Conservation (phyloP, 2,797 vertebrate species). For the Helarctos malayanus region DNA sequence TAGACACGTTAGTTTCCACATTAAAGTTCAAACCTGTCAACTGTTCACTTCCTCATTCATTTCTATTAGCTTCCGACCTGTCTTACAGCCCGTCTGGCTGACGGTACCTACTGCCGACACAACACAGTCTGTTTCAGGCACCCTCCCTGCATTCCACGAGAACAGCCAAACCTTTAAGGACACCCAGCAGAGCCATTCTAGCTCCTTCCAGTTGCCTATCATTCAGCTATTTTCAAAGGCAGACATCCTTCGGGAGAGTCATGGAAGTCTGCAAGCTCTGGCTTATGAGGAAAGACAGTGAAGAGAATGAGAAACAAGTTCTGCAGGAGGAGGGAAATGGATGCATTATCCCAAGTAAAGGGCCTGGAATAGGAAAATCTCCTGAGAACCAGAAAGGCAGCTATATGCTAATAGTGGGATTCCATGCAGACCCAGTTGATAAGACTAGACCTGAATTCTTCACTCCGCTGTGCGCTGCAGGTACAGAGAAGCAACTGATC, state of each 20-base stretch:
- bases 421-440: neutral
- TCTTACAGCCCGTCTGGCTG: neutral
- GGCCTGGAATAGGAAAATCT: neutral
- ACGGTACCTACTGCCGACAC: neutral
- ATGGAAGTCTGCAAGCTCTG: neutral
- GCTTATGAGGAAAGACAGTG: neutral
- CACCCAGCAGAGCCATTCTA: neutral
- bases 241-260: conserved; percentile 16
- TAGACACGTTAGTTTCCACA: neutral
- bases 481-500: neutral
- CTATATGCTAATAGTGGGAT: neutral
- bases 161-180: neutral
- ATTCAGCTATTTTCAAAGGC: neutral
- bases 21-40: conserved; percentile 30
- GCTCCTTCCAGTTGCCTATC: neutral
- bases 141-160: neutral
- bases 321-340: neutral
- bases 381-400: neutral
- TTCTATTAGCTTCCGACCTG: neutral
- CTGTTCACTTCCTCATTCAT: neutral
- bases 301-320: conserved; percentile 23
- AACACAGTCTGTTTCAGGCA: neutral
- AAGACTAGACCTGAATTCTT: neutral
- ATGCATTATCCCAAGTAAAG: neutral
- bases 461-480: neutral